Percentiles rank a stretch among this genome's conserved stretches.
Conservation (phyloP, 1,140 invertebrate species). For the Hermatobates lingyangjiaoensis region DNA sequence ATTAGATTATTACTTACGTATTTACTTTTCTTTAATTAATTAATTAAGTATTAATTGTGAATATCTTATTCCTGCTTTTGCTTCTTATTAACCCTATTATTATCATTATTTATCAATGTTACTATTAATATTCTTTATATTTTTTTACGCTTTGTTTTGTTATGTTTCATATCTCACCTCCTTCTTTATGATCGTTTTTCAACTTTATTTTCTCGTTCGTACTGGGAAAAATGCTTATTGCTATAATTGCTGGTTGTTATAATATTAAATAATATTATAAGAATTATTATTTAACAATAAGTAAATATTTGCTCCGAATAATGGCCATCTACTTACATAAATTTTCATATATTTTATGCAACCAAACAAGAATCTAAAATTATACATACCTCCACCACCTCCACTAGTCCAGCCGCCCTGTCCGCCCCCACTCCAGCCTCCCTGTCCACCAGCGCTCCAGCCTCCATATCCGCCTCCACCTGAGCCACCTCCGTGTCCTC, state of each 20-base stretch:
- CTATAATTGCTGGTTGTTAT: not conserved
- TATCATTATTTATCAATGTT: no score
- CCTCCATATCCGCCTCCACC: not conserved
- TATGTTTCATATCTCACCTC: no score
- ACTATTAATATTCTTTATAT: no score
- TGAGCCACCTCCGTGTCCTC: not conserved
- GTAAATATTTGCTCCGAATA: not conserved
- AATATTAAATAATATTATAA: not conserved
- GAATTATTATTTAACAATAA: not conserved
- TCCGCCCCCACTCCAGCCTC: not conserved
- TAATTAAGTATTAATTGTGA: no score
- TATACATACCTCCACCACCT: slow-evolving; percentile 1
- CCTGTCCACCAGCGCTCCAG: not conserved
- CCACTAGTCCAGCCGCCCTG: not conserved
- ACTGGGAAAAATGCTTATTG: not conserved
- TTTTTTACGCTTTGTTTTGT: no score
- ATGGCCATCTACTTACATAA: not conserved
- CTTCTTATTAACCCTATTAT: no score
- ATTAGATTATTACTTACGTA: no score
- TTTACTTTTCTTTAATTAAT: no score
- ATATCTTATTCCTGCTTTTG: no score
- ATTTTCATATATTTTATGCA: not conserved
- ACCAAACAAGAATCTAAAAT: no score
- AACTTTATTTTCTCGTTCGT: not conserved
- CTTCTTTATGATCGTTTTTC: no score